Conservation (phyloP, 2,888 invertebrate species). For the Dryobotodes eremita region DNA sequence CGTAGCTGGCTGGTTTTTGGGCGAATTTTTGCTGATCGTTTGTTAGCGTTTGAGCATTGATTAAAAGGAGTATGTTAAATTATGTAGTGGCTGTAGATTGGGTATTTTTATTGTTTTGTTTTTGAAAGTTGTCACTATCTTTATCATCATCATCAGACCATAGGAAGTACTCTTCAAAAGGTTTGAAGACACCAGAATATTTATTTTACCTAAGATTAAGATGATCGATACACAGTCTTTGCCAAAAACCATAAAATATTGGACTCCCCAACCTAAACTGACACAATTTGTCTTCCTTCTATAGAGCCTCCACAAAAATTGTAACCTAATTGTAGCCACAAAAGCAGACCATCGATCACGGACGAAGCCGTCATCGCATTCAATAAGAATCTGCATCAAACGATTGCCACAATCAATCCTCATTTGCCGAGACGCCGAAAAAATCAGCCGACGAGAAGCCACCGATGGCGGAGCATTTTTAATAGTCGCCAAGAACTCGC, state of each 20-base stretch:
- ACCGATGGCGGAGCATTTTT: conserved; percentile 85
- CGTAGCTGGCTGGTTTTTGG: conserved; percentile 60
- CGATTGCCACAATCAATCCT: conserved; percentile 89
- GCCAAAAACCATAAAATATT: conserved; percentile 23
- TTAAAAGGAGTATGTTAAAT: conserved; percentile 46
- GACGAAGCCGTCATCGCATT: conserved; percentile 78
- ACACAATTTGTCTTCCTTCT: conserved; percentile 52
- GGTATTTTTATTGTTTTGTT: background rate
- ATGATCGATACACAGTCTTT: conserved; percentile 10
- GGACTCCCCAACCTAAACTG: conserved; percentile 29
- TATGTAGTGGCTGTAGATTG: background rate
- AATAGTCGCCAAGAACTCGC: conserved; percentile 86
- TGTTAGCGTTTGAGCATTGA: conserved; percentile 61
- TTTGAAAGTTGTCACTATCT: background rate
- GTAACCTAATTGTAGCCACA: conserved; percentile 69
- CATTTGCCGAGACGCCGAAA: conserved; percentile 79
- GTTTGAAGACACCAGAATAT: background rate
- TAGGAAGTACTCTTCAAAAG: background rate
- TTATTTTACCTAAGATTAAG: background rate
- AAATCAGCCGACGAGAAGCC: conserved; percentile 75
- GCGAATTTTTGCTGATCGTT: conserved; percentile 60
- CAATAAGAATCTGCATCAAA: conserved; percentile 87
- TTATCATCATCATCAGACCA: background rate
- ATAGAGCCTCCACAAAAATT: conserved; percentile 57
- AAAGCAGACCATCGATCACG: conserved; percentile 81